Evolutionary conservation across 2,888 invertebrate genomes (phyloP).

Genomic region (Apocheima hispidaria): DNA sequence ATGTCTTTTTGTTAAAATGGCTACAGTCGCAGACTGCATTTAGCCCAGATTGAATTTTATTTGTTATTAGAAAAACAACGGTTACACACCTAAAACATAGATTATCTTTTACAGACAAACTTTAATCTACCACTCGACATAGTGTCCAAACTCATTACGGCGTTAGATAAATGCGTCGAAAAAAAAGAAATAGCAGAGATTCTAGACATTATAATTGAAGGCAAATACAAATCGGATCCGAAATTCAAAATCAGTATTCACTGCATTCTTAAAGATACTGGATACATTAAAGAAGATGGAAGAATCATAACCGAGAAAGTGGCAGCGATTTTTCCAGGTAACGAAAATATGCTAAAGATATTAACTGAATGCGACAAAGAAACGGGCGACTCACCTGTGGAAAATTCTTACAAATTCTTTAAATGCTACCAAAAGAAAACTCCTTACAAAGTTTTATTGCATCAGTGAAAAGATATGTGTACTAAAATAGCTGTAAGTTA

Average conservation of each 20-base stretch:
- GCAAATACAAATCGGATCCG: background rate
- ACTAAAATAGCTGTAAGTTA: background rate
- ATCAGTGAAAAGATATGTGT: background rate
- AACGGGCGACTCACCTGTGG: background rate
- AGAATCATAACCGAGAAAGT: conserved; percentile 3
- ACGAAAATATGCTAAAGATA: background rate
- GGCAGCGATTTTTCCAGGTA: conserved; percentile 1
- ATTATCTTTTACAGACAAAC: background rate
- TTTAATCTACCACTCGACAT: background rate
- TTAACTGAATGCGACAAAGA: conserved; percentile 7
- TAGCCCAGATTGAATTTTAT: no score
- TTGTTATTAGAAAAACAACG: no score
- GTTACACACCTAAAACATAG: no score
- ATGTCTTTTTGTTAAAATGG: no score
- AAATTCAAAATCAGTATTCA: background rate
- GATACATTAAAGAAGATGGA: background rate
- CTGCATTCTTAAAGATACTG: background rate
- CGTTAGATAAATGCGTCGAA: conserved; percentile 1
- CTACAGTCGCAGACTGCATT: no score
- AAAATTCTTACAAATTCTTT: background rate
- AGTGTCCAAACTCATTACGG: background rate
- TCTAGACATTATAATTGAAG: background rate
- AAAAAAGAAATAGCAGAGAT: background rate
- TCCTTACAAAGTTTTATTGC: background rate
- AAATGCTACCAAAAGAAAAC: background rate